Percentiles rank a stretch among this genome's conserved stretches.
These are phyloP conservation scores for Sander vitreus DNA, from an alignment of 2,113 vertebrate genomes.

Conservation along the genomic window DNA sequence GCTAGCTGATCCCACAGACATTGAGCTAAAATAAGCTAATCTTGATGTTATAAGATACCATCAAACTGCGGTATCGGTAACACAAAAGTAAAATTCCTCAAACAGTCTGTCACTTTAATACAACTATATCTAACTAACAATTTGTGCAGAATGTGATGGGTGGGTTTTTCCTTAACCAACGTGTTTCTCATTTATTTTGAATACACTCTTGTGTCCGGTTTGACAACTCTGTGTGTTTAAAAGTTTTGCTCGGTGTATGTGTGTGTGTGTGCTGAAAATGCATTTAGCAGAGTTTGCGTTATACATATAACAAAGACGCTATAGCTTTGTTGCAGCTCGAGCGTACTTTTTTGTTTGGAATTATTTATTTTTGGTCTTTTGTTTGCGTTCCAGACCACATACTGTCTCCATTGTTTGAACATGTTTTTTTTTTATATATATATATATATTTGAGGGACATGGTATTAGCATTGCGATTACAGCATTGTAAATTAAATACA, in stretches of 20 bases:
- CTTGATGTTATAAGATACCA: neutral
- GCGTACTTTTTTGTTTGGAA: slow-evolving; percentile 11
- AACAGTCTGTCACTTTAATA: neutral
- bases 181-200: slow-evolving; percentile 21
- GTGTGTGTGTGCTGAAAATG: slow-evolving; percentile 10
- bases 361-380: slow-evolving; percentile 48
- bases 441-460: neutral
- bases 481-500: slow-evolving; percentile 51
- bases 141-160: neutral
- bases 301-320: neutral
- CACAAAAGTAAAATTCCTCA: neutral
- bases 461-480: slow-evolving; percentile 12
- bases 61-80: neutral
- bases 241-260: neutral
- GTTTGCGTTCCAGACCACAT: neutral
- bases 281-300: slow-evolving; percentile 5
- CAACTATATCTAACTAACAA: neutral
- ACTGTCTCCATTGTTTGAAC: slow-evolving; percentile 12
- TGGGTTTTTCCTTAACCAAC: neutral
- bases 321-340: slow-evolving; percentile 10
- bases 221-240: neutral
- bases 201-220: slow-evolving; percentile 1
- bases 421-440: slow-evolving; percentile 4
- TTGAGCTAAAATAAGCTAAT: neutral
- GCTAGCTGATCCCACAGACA: neutral